These are phyloP conservation scores for Gymnogyps californianus DNA, from an alignment of 2,113 vertebrate species.

Conservation along the genomic window DNA sequence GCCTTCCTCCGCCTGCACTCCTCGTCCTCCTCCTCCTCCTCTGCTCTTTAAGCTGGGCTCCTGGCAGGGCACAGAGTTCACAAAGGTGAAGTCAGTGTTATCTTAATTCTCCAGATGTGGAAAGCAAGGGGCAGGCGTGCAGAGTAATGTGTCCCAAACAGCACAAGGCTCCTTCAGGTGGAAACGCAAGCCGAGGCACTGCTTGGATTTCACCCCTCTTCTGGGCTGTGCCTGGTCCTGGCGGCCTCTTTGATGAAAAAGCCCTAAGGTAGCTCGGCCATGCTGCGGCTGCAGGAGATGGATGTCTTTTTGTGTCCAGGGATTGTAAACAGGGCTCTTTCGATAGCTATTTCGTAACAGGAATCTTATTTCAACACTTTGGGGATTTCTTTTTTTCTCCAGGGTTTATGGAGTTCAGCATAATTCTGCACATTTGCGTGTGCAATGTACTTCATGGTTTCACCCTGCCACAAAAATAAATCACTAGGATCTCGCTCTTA, in stretches of 20 bases:
- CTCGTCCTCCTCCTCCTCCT: neutral
- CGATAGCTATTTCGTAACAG: conserved; percentile 19
- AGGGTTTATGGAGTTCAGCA: conserved; percentile 22
- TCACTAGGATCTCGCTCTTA: neutral
- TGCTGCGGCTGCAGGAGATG: neutral
- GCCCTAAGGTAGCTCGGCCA: neutral
- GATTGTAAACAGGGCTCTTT: conserved; percentile 20
- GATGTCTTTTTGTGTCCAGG: neutral
- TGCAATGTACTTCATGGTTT: neutral
- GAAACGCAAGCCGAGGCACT: neutral
- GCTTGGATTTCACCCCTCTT: neutral
- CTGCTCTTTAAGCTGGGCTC: neutral
- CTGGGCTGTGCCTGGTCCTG: neutral
- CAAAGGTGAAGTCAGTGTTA: neutral
- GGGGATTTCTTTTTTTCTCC: neutral
- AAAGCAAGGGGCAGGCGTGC: neutral
- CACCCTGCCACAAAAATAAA: neutral
- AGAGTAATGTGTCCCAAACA: neutral
- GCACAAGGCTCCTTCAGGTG: neutral
- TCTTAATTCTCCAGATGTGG: neutral
- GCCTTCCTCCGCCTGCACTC: neutral
- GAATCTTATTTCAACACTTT: conserved; percentile 41
- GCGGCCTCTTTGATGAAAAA: neutral
- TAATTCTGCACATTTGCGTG: neutral
- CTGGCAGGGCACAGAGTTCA: neutral